Evolutionary conservation across 2,797 vertebrate genomes (phyloP), one percentile per base, ranked within the genome.

Genomic region (Myotis vivesi): DNA sequence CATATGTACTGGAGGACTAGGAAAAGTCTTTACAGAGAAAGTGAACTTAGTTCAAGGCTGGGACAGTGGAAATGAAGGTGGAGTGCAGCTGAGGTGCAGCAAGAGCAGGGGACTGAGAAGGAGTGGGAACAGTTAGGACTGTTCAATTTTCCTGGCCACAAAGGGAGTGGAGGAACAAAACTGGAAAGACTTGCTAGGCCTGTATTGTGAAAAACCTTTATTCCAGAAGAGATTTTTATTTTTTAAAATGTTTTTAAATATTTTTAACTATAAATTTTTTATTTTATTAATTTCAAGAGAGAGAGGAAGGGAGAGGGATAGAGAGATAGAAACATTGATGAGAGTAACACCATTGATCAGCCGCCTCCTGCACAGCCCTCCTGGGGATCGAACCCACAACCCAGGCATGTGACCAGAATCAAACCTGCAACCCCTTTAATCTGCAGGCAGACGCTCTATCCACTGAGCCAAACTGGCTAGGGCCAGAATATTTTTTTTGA

Each of bases 91-190:
- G 77, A 41, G 23, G n/a, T 7, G 8, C 9, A 51, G 53, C 9
- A 71, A 17, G 11, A 5, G 19, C 10, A 1, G 66, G 2, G 1
- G 3, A 19, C 15, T 38, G 46, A 11, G 15, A 16, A 41, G 2
- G 30, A 71, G 15, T 51, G 44, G 49, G 2, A 51, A 53, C 69
- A 17, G 0, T 20, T 5, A 33, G 22, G 44, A 41, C 19, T 28
- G 22, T 12, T 53, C 25, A 51, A 0, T 22, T 8, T 36, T 25
- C 9, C 69, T 88, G 59, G 73, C 4, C 0, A 16, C 55, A 64
- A 51, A 62, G 15, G 1, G 5, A 79, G 49, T 12, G 68, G 28
- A 51, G 4, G 38, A 7, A 22, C 16, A 59, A 5, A 30, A 49
- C 4, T 30, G 44, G 49, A 51, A 81, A 66, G 49, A 41, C 11